phyloP scores from a whole-genome alignment of 2,888 invertebrate species.

The Lepidocyrtinus sp. region DNA sequence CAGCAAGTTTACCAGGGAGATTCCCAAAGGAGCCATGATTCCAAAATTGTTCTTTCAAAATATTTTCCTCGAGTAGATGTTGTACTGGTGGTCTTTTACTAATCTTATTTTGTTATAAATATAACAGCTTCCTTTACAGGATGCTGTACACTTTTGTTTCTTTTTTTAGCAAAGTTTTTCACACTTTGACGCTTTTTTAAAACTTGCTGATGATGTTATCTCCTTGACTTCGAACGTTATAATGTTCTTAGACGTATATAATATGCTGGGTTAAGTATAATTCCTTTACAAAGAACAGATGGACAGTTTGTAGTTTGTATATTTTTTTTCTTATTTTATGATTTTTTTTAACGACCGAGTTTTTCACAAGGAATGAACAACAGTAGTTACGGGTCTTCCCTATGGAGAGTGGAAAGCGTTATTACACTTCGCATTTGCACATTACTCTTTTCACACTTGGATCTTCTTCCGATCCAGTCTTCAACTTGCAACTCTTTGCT shows the following conservation, averaged over 20 bases:
- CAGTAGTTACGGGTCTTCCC: constrained; percentile 18
- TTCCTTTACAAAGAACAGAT: constrained; percentile 27
- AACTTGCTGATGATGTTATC: constrained; percentile 6
- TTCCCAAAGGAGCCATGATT: constrained; percentile 58
- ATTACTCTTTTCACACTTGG: neutral
- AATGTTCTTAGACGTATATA: constrained; percentile 10
- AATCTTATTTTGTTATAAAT: constrained; percentile 8
- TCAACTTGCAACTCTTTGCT: constrained; percentile 24
- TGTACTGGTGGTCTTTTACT: constrained; percentile 22
- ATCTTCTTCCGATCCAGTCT: too few species aligned
- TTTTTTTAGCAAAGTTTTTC: constrained; percentile 6
- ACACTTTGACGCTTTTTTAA: neutral
- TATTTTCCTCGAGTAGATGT: constrained; percentile 1
- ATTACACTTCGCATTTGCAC: neutral
- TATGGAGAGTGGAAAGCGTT: neutral
- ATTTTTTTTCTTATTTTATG: constrained; percentile 50
- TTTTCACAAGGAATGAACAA: neutral
- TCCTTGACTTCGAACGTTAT: neutral
- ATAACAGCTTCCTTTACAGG: constrained; percentile 30
- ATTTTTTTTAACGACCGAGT: constrained; percentile 19
- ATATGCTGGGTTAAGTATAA: neutral
- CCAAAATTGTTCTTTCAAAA: constrained; percentile 21
- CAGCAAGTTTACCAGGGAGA: constrained; percentile 58
- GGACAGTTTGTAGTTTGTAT: constrained; percentile 51
- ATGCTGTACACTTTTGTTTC: constrained; percentile 33